Percentiles rank a stretch among this genome's conserved stretches.
phyloP scores from a whole-genome alignment of 2,113 vertebrate genomes.

The Pseudorhombus dupliciocellatus region DNA sequence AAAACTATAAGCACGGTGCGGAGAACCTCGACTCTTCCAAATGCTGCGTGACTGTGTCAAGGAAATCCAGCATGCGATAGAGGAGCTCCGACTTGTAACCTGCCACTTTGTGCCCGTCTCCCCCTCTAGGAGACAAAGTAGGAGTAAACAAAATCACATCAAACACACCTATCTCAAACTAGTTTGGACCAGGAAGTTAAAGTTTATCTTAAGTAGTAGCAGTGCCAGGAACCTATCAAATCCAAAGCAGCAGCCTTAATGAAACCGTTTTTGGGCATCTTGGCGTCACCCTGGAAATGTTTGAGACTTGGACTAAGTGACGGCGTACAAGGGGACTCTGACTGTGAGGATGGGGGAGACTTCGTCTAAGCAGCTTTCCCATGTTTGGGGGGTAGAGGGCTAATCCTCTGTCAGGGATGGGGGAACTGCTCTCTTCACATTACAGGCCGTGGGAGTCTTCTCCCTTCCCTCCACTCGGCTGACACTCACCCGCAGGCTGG shows the following conservation, averaged over 20 bases:
- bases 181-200: conserved; percentile 67
- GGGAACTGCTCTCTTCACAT: conserved; percentile 78
- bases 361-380: conserved; percentile 82
- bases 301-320: conserved; percentile 73
- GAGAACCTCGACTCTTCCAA: conserved; percentile 44
- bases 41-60: conserved; percentile 43
- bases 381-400: conserved; percentile 81
- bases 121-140: conserved; percentile 55
- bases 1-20: conserved; percentile 46
- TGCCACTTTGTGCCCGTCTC: conserved; percentile 58
- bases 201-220: conserved; percentile 69
- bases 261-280: conserved; percentile 76
- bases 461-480: conserved; percentile 73
- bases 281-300: conserved; percentile 72
- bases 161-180: conserved; percentile 73
- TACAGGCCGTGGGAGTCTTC: conserved; percentile 80
- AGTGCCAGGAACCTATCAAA: conserved; percentile 76
- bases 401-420: conserved; percentile 86
- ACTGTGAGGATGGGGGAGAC: conserved; percentile 73
- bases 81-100: conserved; percentile 63
- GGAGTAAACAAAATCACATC: conserved; percentile 73
- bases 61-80: conserved; percentile 42
- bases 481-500: conserved; percentile 78
- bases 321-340: conserved; percentile 68
- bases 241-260: conserved; percentile 74